Percentiles rank a stretch among this genome's conserved stretches.
Conservation (phyloP, 2,113 vertebrate species). For the Takifugu bimaculatus region DNA sequence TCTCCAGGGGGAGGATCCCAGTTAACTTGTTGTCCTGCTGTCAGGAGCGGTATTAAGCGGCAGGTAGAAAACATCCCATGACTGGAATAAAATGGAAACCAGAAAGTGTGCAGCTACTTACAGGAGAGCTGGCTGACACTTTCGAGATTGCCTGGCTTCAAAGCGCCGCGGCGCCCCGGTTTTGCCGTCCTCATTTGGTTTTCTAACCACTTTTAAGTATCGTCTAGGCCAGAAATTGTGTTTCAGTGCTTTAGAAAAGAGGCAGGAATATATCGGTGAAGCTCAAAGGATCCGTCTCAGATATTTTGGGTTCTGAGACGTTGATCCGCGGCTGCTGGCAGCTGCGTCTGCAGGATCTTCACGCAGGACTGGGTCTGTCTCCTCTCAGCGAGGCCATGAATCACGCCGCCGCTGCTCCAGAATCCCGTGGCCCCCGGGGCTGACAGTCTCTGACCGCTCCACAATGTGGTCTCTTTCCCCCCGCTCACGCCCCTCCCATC, state of each 20-base stretch:
- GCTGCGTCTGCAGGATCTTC: conserved; percentile 50
- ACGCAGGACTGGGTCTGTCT: conserved; percentile 57
- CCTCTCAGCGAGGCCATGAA: conserved; percentile 64
- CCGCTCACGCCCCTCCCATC: conserved; percentile 53
- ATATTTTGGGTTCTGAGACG: conserved; percentile 55
- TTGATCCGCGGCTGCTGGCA: conserved; percentile 58
- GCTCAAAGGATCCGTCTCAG: conserved; percentile 43
- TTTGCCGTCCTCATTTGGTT: conserved; percentile 20
- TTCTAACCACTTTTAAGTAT: conserved; percentile 11
- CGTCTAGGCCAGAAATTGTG: conserved; percentile 13
- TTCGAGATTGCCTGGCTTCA: conserved; percentile 42
- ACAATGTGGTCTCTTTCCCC: conserved; percentile 59
- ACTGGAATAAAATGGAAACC: conserved; percentile 52
- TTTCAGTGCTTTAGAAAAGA: conserved; percentile 9
- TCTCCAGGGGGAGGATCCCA: conserved; percentile 54
- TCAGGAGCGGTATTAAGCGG: conserved; percentile 71
- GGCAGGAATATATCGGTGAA: conserved; percentile 21
- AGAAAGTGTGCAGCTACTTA: conserved; percentile 21
- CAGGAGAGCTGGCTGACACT: conserved; percentile 23
- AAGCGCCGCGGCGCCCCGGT: conserved; percentile 8
- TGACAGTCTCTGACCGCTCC: conserved; percentile 60
- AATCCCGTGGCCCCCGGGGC: conserved; percentile 55
- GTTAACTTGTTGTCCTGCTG: conserved; percentile 80
- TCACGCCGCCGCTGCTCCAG: conserved; percentile 61
- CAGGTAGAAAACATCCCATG: conserved; percentile 60